Evolutionary conservation across 2,888 invertebrate species (phyloP), one percentile per base, ranked within the genome.

Genomic region (Ramazzottius varieornatus): DNA sequence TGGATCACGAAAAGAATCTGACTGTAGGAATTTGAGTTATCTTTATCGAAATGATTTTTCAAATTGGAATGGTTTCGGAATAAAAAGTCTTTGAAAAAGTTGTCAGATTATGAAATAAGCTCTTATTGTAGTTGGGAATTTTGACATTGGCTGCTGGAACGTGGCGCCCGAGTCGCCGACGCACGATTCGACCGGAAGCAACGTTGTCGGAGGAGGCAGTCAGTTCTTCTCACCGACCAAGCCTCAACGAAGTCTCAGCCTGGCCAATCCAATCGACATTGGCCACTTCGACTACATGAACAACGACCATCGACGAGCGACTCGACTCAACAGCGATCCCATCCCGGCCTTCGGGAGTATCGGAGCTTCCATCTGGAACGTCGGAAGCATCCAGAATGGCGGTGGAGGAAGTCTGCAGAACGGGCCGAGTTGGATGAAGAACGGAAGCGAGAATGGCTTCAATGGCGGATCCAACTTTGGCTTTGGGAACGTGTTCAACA

Each of bases 91-190:
- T n/a, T n/a, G n/a, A n/a, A n/a, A n/a, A n/a, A n/a, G n/a, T n/a
- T n/a, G n/a, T n/a, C n/a, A n/a, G n/a, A n/a, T n/a, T n/a, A n/a
- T n/a, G n/a, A n/a, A n/a, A n/a, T n/a, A n/a, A n/a, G n/a, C n/a
- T n/a, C n/a, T n/a, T n/a, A n/a, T n/a, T n/a, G n/a, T n/a, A n/a
- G 54, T 24, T 8, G 8, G 8, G 16, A 54, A 54, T 8, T 54
- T 54, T 24, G 54, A 54, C 29, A 54, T 54, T 54, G 54, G 54
- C 13, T 54, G 54, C 54, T 54, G 54, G 54, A 54, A 54, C 29
- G 54, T 54, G 20, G n/a, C 54, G 29, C 54, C 16, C 8, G 54
- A 54, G 29, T 24, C n/a, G 4, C 20, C 13, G 20, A 54, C 54
- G 29, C 54, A 8, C 4, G 54, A 54, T 24, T 4, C 24, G 20